A percentile compares a stretch with the other conserved stretches of the same genome.
Evolutionary conservation across 2,113 vertebrate species (phyloP).

Genomic region (Polypterus bichir): DNA sequence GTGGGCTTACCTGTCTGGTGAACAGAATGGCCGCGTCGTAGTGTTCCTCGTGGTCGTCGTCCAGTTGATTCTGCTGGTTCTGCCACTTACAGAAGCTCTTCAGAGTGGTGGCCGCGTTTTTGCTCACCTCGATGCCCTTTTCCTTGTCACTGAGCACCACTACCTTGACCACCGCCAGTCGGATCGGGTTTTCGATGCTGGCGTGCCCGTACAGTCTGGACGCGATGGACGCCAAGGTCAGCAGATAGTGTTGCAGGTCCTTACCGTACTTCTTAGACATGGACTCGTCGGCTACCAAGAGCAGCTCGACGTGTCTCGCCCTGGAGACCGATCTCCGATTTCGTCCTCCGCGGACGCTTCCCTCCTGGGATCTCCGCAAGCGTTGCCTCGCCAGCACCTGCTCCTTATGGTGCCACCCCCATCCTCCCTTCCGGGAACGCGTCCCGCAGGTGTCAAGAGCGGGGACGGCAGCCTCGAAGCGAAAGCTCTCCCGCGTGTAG

Average conservation of each 20-base stretch:
- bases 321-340: constrained; percentile 67
- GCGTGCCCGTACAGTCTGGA: constrained; percentile 86
- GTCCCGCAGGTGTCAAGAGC: constrained; percentile 43
- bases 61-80: constrained; percentile 84
- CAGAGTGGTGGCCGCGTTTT: constrained; percentile 84
- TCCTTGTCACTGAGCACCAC: constrained; percentile 63
- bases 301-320: constrained; percentile 85
- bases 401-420: background rate
- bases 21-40: constrained; percentile 95
- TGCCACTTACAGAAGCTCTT: constrained; percentile 98
- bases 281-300: constrained; percentile 82
- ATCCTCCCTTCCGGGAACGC: constrained; percentile 25
- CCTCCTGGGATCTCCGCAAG: constrained; percentile 15
- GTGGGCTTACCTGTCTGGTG: constrained; percentile 77
- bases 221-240: constrained; percentile 85
- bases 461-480: constrained; percentile 54
- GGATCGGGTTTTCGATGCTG: constrained; percentile 94
- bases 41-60: constrained; percentile 74
- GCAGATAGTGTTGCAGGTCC: constrained; percentile 82
- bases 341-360: constrained; percentile 22
- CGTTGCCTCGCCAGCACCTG: constrained; percentile 5
- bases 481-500: constrained; percentile 69
- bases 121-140: constrained; percentile 73
- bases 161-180: constrained; percentile 81
- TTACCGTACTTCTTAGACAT: constrained; percentile 83